These are phyloP conservation scores for Clarias pachynema DNA, from an alignment of 2,797 vertebrate species.

Conservation along the genomic window DNA sequence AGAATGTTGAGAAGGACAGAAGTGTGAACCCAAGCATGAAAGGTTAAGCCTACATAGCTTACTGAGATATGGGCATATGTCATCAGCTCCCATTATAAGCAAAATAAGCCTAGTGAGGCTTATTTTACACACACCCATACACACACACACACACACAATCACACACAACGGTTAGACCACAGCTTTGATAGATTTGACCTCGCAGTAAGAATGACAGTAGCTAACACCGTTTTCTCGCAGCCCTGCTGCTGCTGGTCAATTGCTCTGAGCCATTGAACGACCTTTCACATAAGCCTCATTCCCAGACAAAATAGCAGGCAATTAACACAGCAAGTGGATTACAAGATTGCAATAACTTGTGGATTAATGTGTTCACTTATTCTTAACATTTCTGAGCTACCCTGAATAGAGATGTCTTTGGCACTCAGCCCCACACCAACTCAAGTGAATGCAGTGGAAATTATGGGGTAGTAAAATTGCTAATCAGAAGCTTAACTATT, in stretches of 20 bases:
- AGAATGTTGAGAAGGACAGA: neutral
- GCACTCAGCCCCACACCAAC: constrained; percentile 43
- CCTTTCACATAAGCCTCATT: constrained; percentile 73
- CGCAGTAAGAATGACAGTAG: constrained; percentile 27
- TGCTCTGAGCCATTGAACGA: constrained; percentile 76
- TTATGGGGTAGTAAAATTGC: constrained; percentile 55
- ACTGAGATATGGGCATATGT: constrained; percentile 3
- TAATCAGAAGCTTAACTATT: constrained; percentile 57
- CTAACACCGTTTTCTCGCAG: constrained; percentile 30
- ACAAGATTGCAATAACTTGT: constrained; percentile 76
- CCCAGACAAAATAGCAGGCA: constrained; percentile 74
- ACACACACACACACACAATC: neutral
- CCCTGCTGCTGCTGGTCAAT: constrained; percentile 72
- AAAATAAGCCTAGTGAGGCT: constrained; percentile 13
- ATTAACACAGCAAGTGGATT: constrained; percentile 81
- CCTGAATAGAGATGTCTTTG: constrained; percentile 69
- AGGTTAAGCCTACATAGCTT: constrained; percentile 11
- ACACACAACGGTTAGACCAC: neutral
- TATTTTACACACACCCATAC: neutral
- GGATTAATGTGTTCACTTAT: constrained; percentile 79
- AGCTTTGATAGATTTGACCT: constrained; percentile 29
- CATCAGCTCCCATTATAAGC: constrained; percentile 7
- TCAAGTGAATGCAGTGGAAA: constrained; percentile 48
- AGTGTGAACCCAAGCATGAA: neutral
- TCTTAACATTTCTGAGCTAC: constrained; percentile 75